Evolutionary conservation across 2,113 vertebrate genomes (phyloP), one percentile per base, ranked within the genome.

Genomic region (Notothenia coriiceps): DNA sequence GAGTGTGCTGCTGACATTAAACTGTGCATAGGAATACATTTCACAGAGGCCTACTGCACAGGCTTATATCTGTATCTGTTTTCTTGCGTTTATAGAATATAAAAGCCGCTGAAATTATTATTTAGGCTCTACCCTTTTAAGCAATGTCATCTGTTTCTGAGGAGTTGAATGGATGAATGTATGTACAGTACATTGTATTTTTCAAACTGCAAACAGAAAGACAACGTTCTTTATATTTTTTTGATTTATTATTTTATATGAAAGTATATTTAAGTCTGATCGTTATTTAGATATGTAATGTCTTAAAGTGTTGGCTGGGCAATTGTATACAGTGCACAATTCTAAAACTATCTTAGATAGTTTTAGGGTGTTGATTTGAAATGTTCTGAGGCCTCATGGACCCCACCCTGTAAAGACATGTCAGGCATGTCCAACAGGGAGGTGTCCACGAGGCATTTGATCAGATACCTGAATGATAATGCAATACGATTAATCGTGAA

Each of bases 1-100:
- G 84, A 87, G 52, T 84, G 77, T 81, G 74, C 81, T 86, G 89
- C 88, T 90, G 87, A 89, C 85, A 82, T 88, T 83, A 84, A 88
- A 88, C 76, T 84, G 86, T 71, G 67, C 65, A 75, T 73, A 83
- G 71, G 64, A 52, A 63, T 56, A 67, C 46, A 86, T 87, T 78
- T 64, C 35, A 40, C 35, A 76, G 20, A 76, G 49, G 61, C 77
- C 80, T 76, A 10, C 13, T 4, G 81, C 66, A 74, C 59, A 18
- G 6, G 57, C 61, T 66, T 46, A 72, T 55, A 69, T 49, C 55
- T 63, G 69, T 55, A 52, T 60, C 77, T 73, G 2, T 35, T 60
- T 59, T 46, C 10, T 57, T 59, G 33, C 12, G 44, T 29, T 40
- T 14, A n/a, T 2, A 35, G 52, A 70, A 25, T 17, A 15, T 44